A percentile compares a stretch with the other conserved stretches of the same genome.
Evolutionary conservation across 2,888 invertebrate genomes (phyloP).

Genomic region (Limulus polyphemus): DNA sequence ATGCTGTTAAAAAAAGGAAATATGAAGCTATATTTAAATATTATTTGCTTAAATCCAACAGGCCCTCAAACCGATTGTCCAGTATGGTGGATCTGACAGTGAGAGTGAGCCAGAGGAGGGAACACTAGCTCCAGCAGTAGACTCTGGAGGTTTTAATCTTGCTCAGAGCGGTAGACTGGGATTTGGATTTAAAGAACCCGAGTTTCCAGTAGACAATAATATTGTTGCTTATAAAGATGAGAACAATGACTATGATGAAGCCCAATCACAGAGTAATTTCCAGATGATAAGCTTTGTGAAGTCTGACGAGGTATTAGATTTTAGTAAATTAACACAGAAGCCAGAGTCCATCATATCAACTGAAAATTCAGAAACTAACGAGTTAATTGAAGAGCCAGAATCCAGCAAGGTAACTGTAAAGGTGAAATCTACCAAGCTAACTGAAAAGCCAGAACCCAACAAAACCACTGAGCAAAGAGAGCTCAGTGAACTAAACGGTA

Average conservation of each 20-base stretch:
- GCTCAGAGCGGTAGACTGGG: background rate
- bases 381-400: too few relatives aligned
- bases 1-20: too few relatives aligned
- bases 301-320: constrained; percentile 20
- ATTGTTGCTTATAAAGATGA: too few relatives aligned
- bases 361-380: too few relatives aligned
- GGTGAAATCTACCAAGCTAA: too few relatives aligned
- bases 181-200: constrained; percentile 4
- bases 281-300: constrained; percentile 20
- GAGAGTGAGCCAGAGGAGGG: background rate
- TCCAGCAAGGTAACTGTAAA: too few relatives aligned
- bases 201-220: background rate
- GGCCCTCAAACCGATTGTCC: background rate
- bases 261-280: background rate
- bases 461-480: too few relatives aligned
- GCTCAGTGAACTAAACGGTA: too few relatives aligned
- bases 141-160: background rate
- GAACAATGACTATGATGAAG: too few relatives aligned
- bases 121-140: background rate
- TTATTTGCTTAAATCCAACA: background rate
- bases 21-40: too few relatives aligned
- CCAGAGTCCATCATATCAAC: too few relatives aligned
- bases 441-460: too few relatives aligned
- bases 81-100: background rate
- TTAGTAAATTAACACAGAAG: constrained; percentile 12